Conservation (phyloP, 2,888 invertebrate species). For the Leucophenga montana region DNA sequence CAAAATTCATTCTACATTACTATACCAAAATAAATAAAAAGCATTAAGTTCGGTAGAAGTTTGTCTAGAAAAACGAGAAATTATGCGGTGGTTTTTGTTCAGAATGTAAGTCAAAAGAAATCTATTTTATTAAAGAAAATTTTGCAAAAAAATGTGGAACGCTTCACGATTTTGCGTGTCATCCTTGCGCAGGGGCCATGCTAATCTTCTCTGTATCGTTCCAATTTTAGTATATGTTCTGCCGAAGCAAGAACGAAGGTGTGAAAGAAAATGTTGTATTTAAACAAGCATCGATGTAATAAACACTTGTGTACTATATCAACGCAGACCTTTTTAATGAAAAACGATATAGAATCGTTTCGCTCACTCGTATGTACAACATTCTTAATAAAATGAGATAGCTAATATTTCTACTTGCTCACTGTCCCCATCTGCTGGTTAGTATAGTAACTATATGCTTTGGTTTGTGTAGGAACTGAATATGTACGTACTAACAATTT, state of each 20-base stretch:
- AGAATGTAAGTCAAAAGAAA: too few species aligned
- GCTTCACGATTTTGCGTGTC: constrained; percentile 95
- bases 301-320: constrained; percentile 53
- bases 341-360: too few species aligned
- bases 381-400: too few species aligned
- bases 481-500: background rate
- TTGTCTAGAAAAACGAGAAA: too few species aligned
- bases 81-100: too few species aligned
- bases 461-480: background rate
- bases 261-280: rapidly evolving
- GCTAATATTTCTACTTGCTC: background rate
- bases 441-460: background rate
- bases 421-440: background rate
- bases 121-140: constrained; percentile 1
- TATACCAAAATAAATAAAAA: too few species aligned
- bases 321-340: too few species aligned
- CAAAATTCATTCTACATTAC: too few species aligned
- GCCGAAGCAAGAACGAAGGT: constrained; percentile 80
- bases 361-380: too few species aligned
- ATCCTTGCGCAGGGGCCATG: constrained; percentile 94
- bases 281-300: background rate
- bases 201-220: constrained; percentile 95
- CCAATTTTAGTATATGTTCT: constrained; percentile 90
- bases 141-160: constrained; percentile 74
- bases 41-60: too few species aligned